A percentile compares a stretch with the other conserved stretches of the same genome.
These are phyloP conservation scores for Batillaria attramentaria DNA, from an alignment of 1,140 invertebrate genomes.

Conservation along the genomic window DNA sequence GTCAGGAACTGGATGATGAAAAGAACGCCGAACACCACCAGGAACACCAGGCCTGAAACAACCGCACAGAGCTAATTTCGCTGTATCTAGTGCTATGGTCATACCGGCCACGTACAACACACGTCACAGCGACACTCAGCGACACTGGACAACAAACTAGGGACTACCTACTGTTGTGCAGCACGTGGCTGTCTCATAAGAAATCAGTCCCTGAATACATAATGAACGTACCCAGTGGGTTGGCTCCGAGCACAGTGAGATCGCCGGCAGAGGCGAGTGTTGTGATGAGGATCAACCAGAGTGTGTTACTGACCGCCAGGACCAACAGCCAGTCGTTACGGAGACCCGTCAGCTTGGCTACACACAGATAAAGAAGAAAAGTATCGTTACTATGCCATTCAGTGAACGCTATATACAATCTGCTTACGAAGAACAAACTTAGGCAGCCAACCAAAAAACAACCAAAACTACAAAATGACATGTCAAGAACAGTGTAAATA, in stretches of 20 bases:
- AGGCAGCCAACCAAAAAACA: no score
- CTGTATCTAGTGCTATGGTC: background rate
- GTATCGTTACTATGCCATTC: no score
- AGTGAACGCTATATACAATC: no score
- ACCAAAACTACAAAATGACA: no score
- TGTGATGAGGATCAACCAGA: slow-evolving; percentile 59
- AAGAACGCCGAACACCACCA: slow-evolving; percentile 71
- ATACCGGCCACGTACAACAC: no score
- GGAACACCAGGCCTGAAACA: slow-evolving; percentile 70
- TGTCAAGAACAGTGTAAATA: no score
- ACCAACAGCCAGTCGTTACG: slow-evolving; percentile 56
- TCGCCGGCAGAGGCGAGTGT: slow-evolving; percentile 51
- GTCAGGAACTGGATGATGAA: slow-evolving; percentile 72
- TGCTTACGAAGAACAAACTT: no score
- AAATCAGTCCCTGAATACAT: background rate
- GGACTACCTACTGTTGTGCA: background rate
- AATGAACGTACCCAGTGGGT: slow-evolving; percentile 54
- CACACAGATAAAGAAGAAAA: no score
- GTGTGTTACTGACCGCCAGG: slow-evolving; percentile 53
- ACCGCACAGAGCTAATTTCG: background rate
- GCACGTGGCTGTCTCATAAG: background rate
- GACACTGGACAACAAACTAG: background rate
- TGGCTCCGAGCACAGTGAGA: slow-evolving; percentile 53
- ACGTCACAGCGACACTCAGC: background rate
- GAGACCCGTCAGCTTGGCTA: slow-evolving; percentile 52